A percentile compares a stretch with the other conserved stretches of the same genome.
phyloP scores from a whole-genome alignment of 2,888 invertebrate genomes.

The Andrena marginata region DNA sequence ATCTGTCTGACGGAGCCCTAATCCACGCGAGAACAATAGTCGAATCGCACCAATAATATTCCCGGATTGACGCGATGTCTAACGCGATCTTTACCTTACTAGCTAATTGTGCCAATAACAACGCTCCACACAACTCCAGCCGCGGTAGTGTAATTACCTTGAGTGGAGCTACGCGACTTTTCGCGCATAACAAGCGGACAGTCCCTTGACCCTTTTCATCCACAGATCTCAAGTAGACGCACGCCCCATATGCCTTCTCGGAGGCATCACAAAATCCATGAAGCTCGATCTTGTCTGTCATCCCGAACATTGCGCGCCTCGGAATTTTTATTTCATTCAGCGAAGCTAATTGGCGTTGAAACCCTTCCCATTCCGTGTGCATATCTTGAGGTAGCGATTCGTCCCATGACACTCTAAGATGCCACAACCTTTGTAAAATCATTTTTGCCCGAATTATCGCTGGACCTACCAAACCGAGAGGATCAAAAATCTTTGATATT shows the following conservation, averaged over 20 bases:
- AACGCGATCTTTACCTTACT: neutral
- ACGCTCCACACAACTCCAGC: slow-evolving; percentile 10
- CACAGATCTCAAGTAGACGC: neutral
- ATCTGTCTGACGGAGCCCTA: too few relatives aligned
- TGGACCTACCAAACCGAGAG: slow-evolving; percentile 22
- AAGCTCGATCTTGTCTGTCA: neutral
- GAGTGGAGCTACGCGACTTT: neutral
- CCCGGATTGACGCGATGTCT: neutral
- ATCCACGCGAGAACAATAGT: too few relatives aligned
- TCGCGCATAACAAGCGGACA: neutral
- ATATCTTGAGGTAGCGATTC: neutral
- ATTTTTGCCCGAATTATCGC: slow-evolving; percentile 11
- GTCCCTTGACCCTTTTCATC: neutral
- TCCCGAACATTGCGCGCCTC: neutral
- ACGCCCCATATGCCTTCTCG: slow-evolving; percentile 14
- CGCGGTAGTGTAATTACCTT: slow-evolving; percentile 6
- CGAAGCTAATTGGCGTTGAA: neutral
- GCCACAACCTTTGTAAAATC: slow-evolving; percentile 12
- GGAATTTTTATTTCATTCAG: neutral
- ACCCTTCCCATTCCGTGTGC: neutral
- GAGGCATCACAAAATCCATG: slow-evolving; percentile 25
- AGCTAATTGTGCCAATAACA: neutral
- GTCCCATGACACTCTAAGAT: neutral
- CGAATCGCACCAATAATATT: too few relatives aligned
- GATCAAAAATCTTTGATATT: slow-evolving; percentile 16